These are phyloP conservation scores for Chloroceryle amazona DNA, from an alignment of 2,797 vertebrate genomes.

Conservation along the genomic window DNA sequence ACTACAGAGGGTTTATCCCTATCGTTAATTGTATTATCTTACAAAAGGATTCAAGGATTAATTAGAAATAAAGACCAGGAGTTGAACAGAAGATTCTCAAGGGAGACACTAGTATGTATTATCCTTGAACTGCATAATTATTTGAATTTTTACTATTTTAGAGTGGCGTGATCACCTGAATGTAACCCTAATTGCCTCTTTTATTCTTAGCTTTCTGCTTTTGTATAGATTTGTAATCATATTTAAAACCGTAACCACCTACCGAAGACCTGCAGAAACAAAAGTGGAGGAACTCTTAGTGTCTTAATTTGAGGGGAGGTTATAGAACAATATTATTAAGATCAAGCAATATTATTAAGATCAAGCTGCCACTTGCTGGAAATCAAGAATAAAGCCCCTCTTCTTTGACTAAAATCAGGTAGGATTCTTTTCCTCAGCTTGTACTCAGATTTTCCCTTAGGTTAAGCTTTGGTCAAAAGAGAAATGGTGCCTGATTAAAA, in stretches of 20 bases:
- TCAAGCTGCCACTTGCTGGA: constrained; percentile 16
- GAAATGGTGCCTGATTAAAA: constrained; percentile 36
- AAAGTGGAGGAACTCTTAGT: neutral
- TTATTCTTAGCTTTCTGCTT: constrained; percentile 1
- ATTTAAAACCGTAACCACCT: neutral
- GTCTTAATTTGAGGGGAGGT: constrained; percentile 37
- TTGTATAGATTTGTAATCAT: constrained; percentile 37
- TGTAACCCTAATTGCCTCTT: constrained; percentile 43
- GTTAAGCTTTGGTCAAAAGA: constrained; percentile 40
- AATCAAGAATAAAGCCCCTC: constrained; percentile 3
- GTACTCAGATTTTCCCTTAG: neutral
- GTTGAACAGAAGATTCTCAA: constrained; percentile 51
- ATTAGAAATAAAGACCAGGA: constrained; percentile 55
- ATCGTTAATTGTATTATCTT: constrained; percentile 54
- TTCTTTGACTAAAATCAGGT: neutral
- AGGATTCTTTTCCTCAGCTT: neutral
- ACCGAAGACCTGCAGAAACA: constrained; percentile 20
- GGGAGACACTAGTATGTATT: constrained; percentile 13
- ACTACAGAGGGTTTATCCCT: neutral
- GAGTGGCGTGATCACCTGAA: constrained; percentile 16
- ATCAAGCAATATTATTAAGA: constrained; percentile 22
- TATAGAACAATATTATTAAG: neutral
- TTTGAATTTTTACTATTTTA: constrained; percentile 45
- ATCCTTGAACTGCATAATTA: constrained; percentile 58
- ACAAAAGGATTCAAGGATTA: constrained; percentile 59